These are phyloP conservation scores for Styela plicata DNA, from an alignment of 23 tunicate species.

Conservation along the genomic window DNA sequence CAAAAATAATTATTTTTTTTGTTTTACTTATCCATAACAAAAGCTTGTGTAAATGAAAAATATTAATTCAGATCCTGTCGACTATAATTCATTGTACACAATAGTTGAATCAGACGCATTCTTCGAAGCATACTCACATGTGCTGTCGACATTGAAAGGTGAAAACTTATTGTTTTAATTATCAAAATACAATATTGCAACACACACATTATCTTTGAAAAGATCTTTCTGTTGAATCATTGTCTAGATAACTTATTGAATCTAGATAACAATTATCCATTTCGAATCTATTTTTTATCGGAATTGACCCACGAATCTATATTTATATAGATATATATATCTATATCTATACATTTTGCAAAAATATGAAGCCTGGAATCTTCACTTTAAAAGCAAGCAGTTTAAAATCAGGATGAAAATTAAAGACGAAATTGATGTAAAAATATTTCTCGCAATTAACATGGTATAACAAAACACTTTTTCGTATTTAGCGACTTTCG, in stretches of 20 bases:
- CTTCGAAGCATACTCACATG: not conserved
- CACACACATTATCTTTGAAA: too few species aligned
- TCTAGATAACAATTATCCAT: not conserved
- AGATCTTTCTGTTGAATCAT: not conserved
- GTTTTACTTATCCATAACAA: too few species aligned
- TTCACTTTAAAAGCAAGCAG: not conserved
- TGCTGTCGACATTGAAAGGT: not conserved
- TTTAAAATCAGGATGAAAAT: not conserved
- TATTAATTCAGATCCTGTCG: not conserved
- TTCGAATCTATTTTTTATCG: too few species aligned
- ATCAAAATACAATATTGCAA: not conserved
- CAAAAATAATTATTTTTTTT: too few species aligned
- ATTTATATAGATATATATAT: too few species aligned
- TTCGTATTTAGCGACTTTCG: conserved; percentile 32
- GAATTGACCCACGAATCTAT: not conserved
- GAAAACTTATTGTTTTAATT: not conserved
- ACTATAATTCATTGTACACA: not conserved
- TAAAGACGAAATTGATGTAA: too few species aligned
- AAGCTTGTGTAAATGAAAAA: not conserved
- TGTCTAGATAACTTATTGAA: not conserved
- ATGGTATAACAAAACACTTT: too few species aligned
- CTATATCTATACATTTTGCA: not conserved
- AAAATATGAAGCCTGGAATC: not conserved
- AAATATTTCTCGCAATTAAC: not conserved
- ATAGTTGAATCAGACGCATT: not conserved